Evolutionary conservation across 1,140 invertebrate genomes (phyloP).

Genomic region (Laupala kohalensis): DNA sequence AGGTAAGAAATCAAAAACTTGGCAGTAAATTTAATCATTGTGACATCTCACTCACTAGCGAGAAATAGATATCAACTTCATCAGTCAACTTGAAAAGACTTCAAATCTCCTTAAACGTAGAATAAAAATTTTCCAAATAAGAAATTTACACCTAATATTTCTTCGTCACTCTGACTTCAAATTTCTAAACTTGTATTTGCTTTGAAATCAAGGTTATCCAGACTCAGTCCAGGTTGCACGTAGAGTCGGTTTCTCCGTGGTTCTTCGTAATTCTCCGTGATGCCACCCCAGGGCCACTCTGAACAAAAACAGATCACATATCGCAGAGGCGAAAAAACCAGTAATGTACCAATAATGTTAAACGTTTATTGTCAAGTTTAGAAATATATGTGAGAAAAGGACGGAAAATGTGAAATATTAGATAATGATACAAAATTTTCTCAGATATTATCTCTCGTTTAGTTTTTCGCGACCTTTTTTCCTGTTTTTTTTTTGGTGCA

Average conservation of each 20-base stretch:
- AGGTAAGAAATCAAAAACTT: not conserved
- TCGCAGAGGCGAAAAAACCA: too few species aligned
- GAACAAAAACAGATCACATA: not conserved
- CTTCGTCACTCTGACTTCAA: not conserved
- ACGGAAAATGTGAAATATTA: too few species aligned
- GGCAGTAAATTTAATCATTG: not conserved
- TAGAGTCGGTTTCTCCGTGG: not conserved
- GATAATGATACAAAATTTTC: too few species aligned
- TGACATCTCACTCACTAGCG: too few species aligned
- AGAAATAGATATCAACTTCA: too few species aligned
- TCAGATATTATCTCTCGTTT: too few species aligned
- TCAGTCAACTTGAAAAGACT: not conserved
- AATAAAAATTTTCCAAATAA: not conserved
- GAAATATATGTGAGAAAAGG: too few species aligned
- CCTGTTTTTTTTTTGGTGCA: too few species aligned
- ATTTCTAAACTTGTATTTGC: not conserved
- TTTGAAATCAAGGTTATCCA: not conserved
- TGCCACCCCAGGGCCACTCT: too few species aligned
- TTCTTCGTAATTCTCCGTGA: not conserved
- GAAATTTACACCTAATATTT: not conserved
- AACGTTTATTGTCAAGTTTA: too few species aligned
- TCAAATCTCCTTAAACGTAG: not conserved
- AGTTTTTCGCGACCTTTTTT: too few species aligned
- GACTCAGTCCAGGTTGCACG: not conserved
- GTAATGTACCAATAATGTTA: too few species aligned